Evolutionary conservation across 2,888 invertebrate species (phyloP).

Genomic region (Drosophila buzzatii): DNA sequence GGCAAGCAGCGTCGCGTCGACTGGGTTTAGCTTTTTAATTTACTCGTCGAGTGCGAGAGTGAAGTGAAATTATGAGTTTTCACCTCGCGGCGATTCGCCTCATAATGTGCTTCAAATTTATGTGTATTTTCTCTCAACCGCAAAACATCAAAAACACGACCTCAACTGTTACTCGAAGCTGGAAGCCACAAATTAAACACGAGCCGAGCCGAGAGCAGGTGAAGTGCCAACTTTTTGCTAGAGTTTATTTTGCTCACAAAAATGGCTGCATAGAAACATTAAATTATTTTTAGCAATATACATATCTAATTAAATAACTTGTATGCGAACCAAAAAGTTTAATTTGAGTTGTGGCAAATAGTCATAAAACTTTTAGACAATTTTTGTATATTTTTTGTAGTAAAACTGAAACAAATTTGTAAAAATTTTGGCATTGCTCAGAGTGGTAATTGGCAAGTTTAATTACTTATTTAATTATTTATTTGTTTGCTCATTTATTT

Average conservation of each 20-base stretch:
- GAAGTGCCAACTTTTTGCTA: background rate
- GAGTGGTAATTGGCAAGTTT: too few relatives aligned
- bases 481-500: too few relatives aligned
- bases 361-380: background rate
- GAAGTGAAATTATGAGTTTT: slow-evolving; percentile 65
- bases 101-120: slow-evolving; percentile 48
- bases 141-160: slow-evolving; percentile 23
- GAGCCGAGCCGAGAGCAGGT: background rate
- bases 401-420: background rate
- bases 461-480: too few relatives aligned
- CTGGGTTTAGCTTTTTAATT: slow-evolving; percentile 70
- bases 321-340: background rate
- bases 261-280: background rate
- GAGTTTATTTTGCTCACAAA: background rate
- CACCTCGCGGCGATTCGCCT: slow-evolving; percentile 39
- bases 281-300: background rate
- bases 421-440: too few relatives aligned
- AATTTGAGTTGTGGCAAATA: too few relatives aligned
- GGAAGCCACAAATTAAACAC: slow-evolving; percentile 26
- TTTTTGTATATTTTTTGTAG: background rate
- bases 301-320: background rate
- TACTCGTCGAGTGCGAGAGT: slow-evolving; percentile 50
- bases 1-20: slow-evolving; percentile 30
- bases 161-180: slow-evolving; percentile 11
- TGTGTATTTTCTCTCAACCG: slow-evolving; percentile 25